These are phyloP conservation scores for Moxostoma hubbsi DNA, from an alignment of 2,797 vertebrate species.

Conservation along the genomic window DNA sequence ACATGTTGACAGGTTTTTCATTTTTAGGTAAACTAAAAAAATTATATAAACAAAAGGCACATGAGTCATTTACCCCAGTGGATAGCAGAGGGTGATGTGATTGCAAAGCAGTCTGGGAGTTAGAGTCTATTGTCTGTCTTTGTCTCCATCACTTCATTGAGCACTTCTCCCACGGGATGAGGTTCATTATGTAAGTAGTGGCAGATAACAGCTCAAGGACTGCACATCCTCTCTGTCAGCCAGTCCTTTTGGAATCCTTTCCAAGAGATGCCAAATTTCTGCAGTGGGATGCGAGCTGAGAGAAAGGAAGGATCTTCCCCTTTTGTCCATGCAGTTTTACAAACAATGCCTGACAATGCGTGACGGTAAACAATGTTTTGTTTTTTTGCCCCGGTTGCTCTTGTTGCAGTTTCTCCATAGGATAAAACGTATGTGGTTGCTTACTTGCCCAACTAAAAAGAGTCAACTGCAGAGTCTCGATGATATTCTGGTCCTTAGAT, in stretches of 20 bases:
- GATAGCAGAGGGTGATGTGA: background rate
- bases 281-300: slow-evolving; percentile 21
- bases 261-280: slow-evolving; percentile 45
- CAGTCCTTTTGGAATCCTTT: slow-evolving; percentile 34
- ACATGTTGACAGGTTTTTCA: background rate
- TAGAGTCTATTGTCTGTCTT: slow-evolving; percentile 33
- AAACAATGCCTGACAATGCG: slow-evolving; percentile 1
- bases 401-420: too few relatives aligned
- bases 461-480: too few relatives aligned
- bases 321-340: background rate
- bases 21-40: background rate
- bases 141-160: slow-evolving; percentile 17
- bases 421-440: too few relatives aligned
- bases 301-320: background rate
- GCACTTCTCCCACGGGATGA: slow-evolving; percentile 52
- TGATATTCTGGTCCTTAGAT: too few relatives aligned
- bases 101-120: slow-evolving; percentile 17
- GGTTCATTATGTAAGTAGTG: slow-evolving; percentile 66
- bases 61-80: background rate
- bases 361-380: background rate
- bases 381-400: too few relatives aligned
- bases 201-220: slow-evolving; percentile 66
- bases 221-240: too few relatives aligned
- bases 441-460: too few relatives aligned
- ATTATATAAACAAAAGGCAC: background rate